A percentile compares a stretch with the other conserved stretches of the same genome.
These are phyloP conservation scores for Steinernema scapterisci DNA, from an alignment of 2,888 invertebrate genomes.

Conservation along the genomic window DNA sequence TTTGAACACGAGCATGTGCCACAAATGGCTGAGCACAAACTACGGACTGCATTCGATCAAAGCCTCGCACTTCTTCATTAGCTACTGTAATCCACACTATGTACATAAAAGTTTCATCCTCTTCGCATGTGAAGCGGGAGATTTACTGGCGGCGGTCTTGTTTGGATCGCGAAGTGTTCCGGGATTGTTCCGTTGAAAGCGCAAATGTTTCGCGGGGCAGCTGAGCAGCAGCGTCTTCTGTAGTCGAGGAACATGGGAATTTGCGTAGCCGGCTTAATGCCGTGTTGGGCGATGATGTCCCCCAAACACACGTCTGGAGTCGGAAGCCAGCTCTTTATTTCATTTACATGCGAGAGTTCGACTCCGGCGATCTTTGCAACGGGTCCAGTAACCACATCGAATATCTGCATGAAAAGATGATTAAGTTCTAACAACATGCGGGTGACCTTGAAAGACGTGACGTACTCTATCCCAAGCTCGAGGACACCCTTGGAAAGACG, in stretches of 20 bases:
- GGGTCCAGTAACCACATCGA: constrained; percentile 19
- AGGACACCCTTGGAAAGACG: constrained; percentile 7
- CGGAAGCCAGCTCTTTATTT: constrained; percentile 16
- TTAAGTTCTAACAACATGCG: too few species aligned
- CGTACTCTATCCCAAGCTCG: constrained; percentile 17
- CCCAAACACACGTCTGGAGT: neutral
- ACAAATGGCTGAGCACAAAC: too few species aligned
- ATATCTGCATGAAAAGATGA: too few species aligned
- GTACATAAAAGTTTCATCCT: too few species aligned
- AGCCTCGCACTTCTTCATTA: too few species aligned
- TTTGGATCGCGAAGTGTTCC: neutral
- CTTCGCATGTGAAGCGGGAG: too few species aligned
- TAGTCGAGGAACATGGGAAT: constrained; percentile 18
- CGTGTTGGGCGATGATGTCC: constrained; percentile 18
- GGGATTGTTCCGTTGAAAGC: constrained; percentile 1
- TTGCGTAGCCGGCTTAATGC: constrained; percentile 11
- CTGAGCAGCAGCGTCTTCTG: neutral
- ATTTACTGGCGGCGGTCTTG: neutral
- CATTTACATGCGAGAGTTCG: neutral
- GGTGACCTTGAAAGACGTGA: constrained; percentile 15
- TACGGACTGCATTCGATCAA: too few species aligned
- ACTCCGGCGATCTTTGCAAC: constrained; percentile 12
- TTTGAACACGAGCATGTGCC: too few species aligned
- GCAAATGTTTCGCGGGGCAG: neutral
- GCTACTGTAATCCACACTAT: too few species aligned